phyloP scores from a whole-genome alignment of 1,140 invertebrate genomes.

The Marisa cornuarietis region DNA sequence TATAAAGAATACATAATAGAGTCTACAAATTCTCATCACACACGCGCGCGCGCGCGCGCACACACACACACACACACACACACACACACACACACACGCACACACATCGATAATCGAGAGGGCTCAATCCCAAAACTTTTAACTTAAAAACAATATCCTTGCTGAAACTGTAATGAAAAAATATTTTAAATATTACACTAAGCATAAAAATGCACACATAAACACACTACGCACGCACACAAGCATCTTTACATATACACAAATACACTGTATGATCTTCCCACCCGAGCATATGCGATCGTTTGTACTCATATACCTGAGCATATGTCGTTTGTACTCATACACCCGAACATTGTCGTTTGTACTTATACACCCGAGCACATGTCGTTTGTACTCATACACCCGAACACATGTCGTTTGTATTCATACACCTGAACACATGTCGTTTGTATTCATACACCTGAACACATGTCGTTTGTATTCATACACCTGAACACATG shows the following conservation, averaged over 20 bases:
- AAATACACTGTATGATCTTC: not conserved
- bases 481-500: too few relatives aligned
- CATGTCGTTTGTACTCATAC: too few relatives aligned
- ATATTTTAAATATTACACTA: not conserved
- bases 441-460: too few relatives aligned
- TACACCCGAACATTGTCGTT: too few relatives aligned
- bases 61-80: not conserved
- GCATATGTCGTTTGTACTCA: too few relatives aligned
- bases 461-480: too few relatives aligned
- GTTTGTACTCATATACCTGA: too few relatives aligned
- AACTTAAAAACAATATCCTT: not conserved
- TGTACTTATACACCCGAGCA: too few relatives aligned
- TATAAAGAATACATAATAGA: not conserved
- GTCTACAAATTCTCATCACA: not conserved
- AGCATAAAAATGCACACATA: not conserved
- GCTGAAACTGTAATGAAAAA: not conserved
- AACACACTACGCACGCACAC: not conserved
- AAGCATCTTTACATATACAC: slow-evolving; percentile 7
- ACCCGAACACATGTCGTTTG: too few relatives aligned
- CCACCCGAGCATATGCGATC: too few relatives aligned
- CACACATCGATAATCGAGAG: not conserved
- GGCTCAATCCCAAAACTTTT: not conserved
- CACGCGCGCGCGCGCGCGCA: too few relatives aligned
- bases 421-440: too few relatives aligned
- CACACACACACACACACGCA: not conserved